Evolutionary conservation across 2,888 invertebrate species (phyloP), one percentile per base, ranked within the genome.

Genomic region (Zele albiditarsus): DNA sequence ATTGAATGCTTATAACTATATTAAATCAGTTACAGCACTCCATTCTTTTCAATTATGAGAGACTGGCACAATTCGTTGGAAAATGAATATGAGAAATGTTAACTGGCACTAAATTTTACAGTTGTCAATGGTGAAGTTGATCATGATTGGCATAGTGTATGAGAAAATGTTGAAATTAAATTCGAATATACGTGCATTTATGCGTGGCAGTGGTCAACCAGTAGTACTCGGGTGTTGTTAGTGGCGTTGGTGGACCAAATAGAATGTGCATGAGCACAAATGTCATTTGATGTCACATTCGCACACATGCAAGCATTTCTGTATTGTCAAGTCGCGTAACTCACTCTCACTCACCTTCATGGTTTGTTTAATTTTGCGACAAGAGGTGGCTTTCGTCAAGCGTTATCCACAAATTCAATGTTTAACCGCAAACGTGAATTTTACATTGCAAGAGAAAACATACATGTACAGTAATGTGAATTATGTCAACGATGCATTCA

Each of bases 141-240:
- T n/a, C 16, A n/a, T 46, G 16, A 46, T 46, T 46, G 16, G 46
- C 46, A 46, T 4, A 46, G 65, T 74, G 77, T 71, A 72, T 62
- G 69, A 63, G 77, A 76, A 74, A 74, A 76, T 76, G 70, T 46
- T n/a, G n/a, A 74, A 77, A 80, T 81, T 80, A 77, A 80, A 81
- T 78, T 74, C 74, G 71, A 80, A 78, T 77, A 72, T 71, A 73
- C 74, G 62, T 58, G 71, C 71, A 77, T 80, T 78, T 80, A 74
- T 76, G 72, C 73, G 12, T 8, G 46, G 63, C 63, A 80, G 73
- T 77, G 75, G 78, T 73, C 60, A 49, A 62, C 38, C 38, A 38
- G 38, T 38, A 38, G 81, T 75, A 5, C n/a, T 16, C 16, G 16
- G 46, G 12, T 38, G 16, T 46, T 46, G 46, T 46, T 46, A 46